Conservation (phyloP, 2,113 vertebrate species). For the Strix uralensis region DNA sequence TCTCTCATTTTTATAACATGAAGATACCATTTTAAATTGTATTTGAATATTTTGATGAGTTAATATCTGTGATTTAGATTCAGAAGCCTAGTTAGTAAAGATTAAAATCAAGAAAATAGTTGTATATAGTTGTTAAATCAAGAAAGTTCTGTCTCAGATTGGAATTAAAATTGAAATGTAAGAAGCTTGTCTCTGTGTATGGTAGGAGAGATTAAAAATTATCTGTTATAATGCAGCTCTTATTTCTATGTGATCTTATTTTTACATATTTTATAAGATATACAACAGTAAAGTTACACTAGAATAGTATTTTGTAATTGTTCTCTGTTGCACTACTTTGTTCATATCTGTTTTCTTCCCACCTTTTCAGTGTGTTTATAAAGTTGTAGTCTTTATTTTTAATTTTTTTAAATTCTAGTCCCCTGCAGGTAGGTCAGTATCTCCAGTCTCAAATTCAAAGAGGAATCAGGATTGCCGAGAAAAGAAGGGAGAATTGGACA, state of each 20-base stretch:
- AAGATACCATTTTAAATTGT: neutral
- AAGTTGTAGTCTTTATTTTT: slow-evolving; percentile 12
- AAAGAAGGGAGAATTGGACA: slow-evolving; percentile 53
- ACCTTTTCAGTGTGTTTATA: neutral
- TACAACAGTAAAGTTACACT: neutral
- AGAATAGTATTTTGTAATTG: neutral
- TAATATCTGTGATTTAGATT: neutral
- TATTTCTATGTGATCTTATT: neutral
- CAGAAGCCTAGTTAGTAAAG: neutral
- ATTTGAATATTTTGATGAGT: neutral
- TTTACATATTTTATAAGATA: neutral
- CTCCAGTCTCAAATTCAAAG: slow-evolving; percentile 52
- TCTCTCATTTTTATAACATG: neutral
- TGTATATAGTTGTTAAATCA: neutral
- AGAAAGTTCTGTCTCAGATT: neutral
- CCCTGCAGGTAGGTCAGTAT: slow-evolving; percentile 47
- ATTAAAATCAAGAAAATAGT: neutral
- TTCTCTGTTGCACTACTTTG: neutral
- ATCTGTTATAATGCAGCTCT: neutral
- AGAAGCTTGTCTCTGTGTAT: neutral
- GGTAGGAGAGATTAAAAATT: neutral
- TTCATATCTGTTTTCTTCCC: neutral
- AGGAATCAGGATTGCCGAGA: slow-evolving; percentile 34
- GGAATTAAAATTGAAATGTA: neutral
- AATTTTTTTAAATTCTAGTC: slow-evolving; percentile 62